Conservation (phyloP, 2,113 vertebrate genomes). For the Hippocampus guttulatus region DNA sequence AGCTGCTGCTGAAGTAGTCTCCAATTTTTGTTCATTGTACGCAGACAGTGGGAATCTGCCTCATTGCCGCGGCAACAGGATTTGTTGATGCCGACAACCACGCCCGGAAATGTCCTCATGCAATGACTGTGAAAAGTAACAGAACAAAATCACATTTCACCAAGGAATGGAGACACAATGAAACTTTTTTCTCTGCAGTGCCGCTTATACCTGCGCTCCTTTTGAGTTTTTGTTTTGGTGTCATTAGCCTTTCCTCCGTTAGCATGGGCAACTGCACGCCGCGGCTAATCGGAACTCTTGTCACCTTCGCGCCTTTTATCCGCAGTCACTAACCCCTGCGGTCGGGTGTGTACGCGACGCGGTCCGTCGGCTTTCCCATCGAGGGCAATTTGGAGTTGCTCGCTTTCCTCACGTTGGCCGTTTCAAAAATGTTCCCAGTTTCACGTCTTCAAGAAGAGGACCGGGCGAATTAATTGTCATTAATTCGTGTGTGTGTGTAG, state of each 20-base stretch:
- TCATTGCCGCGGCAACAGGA: neutral
- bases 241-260: too few species aligned
- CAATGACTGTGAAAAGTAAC: neutral
- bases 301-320: conserved; percentile 20
- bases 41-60: neutral
- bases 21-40: neutral
- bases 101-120: neutral
- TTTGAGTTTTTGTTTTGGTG: too few species aligned
- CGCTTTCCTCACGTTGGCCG: neutral
- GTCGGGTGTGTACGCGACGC: neutral
- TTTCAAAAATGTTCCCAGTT: neutral
- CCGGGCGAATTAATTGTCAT: conserved; percentile 88
- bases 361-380: neutral
- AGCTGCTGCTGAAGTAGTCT: neutral
- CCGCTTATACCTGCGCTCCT: neutral
- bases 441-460: conserved; percentile 76
- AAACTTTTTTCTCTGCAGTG: too few species aligned
- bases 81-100: too few species aligned
- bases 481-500: conserved; percentile 77
- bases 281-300: too few species aligned
- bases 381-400: neutral
- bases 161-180: too few species aligned
- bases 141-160: neutral
- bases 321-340: too few species aligned
- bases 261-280: too few species aligned